Evolutionary conservation across 1,140 invertebrate species (phyloP), one percentile per base, ranked within the genome.

Genomic region (Globodera rostochiensis): DNA sequence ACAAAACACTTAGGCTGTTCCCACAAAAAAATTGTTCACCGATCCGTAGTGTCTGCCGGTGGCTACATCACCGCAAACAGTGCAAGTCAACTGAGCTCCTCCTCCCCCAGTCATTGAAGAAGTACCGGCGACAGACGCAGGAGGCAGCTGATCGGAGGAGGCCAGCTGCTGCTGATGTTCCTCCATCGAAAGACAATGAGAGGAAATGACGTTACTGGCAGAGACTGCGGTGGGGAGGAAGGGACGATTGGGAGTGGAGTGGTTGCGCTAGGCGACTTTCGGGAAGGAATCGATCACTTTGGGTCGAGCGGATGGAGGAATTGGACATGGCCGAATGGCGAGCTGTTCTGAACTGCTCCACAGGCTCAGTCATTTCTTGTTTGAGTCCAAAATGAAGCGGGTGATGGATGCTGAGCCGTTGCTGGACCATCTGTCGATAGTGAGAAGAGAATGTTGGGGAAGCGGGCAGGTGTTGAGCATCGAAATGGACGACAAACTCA

Each of bases 1-100:
- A 95, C 4, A 95, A 95, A 89, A 96, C 96, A 90, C 96, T 71
- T 71, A 7, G 9, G 5, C 0, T 45, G 13, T 45, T 45, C 13
- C n/a, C 60, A 66, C n/a, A 66, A 11, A 45, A 45, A 45, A 5
- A 13, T 71, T 71, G 69, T 19, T 13, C 8, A 78, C 57, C 19
- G 84, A 75, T 25, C 84, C 84, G 60, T 85, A 85, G 66, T 85
- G 84, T 21, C 82, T n/a, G 19, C 83, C 85, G 60, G 85, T 87
- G 19, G 85, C 84, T 21, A 82, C 81, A 45, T 88, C 87, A 9
- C 87, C 88, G 73, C 87, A 88, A 19, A 88, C 87, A n/a, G 83
- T 76, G 67, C 87, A 88, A 8, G 82, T 79, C n/a, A 88, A 78
- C 6, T 60, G 57, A 49, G n/a, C 9, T 8, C 73, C 71, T 6